A percentile compares a stretch with the other conserved stretches of the same genome.
Evolutionary conservation across 2,888 invertebrate genomes (phyloP).

Genomic region (Zeuzera pyrina): DNA sequence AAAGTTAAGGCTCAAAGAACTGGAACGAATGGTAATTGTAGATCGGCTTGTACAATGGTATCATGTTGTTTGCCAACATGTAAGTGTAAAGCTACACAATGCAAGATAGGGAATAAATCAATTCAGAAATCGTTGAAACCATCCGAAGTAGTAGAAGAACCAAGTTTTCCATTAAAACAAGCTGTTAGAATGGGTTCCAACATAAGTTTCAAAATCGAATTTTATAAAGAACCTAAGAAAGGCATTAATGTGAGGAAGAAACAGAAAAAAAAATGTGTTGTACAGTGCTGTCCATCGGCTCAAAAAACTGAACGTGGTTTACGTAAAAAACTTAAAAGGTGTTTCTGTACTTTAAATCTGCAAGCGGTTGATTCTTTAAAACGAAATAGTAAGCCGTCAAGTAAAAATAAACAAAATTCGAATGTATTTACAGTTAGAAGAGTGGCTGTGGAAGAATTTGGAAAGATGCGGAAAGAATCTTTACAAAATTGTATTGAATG

Average conservation of each 20-base stretch:
- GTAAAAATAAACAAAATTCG: not conserved
- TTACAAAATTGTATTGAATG: too few relatives aligned
- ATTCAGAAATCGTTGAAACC: too few relatives aligned
- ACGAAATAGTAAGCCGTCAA: too few relatives aligned
- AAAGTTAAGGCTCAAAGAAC: not conserved
- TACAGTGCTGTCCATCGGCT: too few relatives aligned
- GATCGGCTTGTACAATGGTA: too few relatives aligned
- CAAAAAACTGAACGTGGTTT: constrained; percentile 19
- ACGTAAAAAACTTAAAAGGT: constrained; percentile 25
- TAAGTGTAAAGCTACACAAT: too few relatives aligned
- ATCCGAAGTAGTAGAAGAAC: constrained; percentile 3
- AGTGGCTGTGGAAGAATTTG: constrained; percentile 9
- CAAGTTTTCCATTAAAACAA: constrained; percentile 12
- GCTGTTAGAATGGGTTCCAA: constrained; percentile 22
- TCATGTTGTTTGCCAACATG: too few relatives aligned
- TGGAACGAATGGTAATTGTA: not conserved
- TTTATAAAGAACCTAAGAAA: constrained; percentile 28
- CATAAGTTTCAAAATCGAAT: constrained; percentile 24
- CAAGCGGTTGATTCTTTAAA: constrained; percentile 11
- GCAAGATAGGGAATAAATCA: too few relatives aligned
- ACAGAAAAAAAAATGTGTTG: too few relatives aligned
- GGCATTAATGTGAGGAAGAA: too few relatives aligned
- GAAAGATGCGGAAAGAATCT: too few relatives aligned
- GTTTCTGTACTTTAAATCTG: constrained; percentile 30
- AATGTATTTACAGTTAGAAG: constrained; percentile 14